Base-by-base conservation (phyloP, 2,113 vertebrate species). In the Sporophila hypoxantha region DNA sequence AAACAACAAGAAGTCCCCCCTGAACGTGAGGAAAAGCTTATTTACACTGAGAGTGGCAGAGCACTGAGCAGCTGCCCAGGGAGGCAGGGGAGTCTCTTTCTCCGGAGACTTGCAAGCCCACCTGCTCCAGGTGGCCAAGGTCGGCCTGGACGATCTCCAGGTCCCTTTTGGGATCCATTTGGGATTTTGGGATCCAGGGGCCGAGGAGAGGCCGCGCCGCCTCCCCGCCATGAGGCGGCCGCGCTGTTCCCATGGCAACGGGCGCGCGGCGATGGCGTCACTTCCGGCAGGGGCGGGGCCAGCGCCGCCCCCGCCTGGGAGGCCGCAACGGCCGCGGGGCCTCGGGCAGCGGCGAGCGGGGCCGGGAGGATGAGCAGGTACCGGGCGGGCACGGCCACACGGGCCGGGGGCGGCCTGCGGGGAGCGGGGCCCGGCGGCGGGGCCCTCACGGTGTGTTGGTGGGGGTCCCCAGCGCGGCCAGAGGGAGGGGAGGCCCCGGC, bases 131-230 rank as follows among this genome's bases (percentile, higher is more conserved):
- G 7, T 26, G 34, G 0, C 34, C 34, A 6, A 3, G 50, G 42
- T 1, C 1, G 34, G 23, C 2, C 46, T 10, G 46, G 66, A 5
- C 5, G 32, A 17, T 61, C 7, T 3, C 17, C 66, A 6, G 36
- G 1, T 17, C 16, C 10, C 26, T 61, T 10, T 49, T 25, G 23
- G 47, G 47, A 25, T 49, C 37, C 26, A 0, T 10, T 41, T 1
- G 36, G 42, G 42, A 2, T 0, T 12, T 34, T 0, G 30, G 52
- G 42, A 2, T 5, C 3, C 29, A 0, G 42, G 11, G 23, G 2
- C 34, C 2, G 52, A 13, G 42, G 6, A 20, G 8, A 2, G 60
- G 13, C 50, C 44, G 62, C 25, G 49, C 25, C 32, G 8, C 4
- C 17, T 2, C 47, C 44, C 36, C 19, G 30, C 79, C 79, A 71